Conservation (phyloP, 2,888 invertebrate genomes). For the Coleophora flavipennella region DNA sequence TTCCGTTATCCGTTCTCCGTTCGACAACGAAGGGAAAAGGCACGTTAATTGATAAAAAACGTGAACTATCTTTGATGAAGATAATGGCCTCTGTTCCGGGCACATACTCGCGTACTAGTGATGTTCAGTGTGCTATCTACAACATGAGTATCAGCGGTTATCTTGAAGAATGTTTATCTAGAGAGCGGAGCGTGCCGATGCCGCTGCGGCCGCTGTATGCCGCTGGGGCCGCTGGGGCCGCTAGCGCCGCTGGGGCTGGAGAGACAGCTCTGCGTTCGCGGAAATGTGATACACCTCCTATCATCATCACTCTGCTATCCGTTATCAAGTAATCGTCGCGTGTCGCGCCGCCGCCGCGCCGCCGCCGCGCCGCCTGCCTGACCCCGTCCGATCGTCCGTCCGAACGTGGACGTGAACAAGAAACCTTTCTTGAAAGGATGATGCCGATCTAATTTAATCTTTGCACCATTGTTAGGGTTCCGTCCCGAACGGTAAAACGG, state of each 20-base stretch:
- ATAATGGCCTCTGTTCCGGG: constrained; percentile 26
- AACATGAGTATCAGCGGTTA: constrained; percentile 41
- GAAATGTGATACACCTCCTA: constrained; percentile 28
- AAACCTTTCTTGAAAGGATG: too few species aligned
- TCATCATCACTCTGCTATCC: constrained; percentile 29
- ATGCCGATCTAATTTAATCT: too few species aligned
- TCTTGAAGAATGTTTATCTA: constrained; percentile 13
- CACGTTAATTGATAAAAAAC: constrained; percentile 35
- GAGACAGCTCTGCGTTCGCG: constrained; percentile 21
- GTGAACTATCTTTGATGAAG: constrained; percentile 40
- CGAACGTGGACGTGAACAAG: too few species aligned
- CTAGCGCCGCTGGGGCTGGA: constrained; percentile 31
- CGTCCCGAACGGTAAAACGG: too few species aligned
- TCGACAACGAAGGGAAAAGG: not conserved
- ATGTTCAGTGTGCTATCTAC: constrained; percentile 40
- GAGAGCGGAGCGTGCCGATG: constrained; percentile 39
- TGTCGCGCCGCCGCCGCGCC: too few species aligned
- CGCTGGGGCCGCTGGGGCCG: too few species aligned
- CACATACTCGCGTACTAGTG: constrained; percentile 23
- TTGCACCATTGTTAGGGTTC: too few species aligned
- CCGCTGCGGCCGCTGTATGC: too few species aligned
- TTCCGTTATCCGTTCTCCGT: too few species aligned
- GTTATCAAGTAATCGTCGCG: too few species aligned
- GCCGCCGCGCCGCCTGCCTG: too few species aligned
- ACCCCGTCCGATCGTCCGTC: too few species aligned